phyloP scores from a whole-genome alignment of 2,797 vertebrate genomes.

The Hypotaenidia philippensis region DNA sequence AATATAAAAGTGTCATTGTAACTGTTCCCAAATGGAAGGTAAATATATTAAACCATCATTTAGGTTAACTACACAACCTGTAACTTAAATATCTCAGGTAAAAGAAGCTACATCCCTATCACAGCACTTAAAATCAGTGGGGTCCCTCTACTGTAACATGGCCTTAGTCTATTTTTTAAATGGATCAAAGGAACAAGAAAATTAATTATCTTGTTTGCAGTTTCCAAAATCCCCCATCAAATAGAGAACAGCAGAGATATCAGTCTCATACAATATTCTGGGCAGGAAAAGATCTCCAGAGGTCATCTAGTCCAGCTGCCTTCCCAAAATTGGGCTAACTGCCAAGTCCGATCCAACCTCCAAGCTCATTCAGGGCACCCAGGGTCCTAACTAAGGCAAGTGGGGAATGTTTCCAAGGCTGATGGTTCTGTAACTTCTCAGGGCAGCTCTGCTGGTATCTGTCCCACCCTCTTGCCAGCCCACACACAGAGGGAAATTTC shows the following conservation, averaged over 20 bases:
- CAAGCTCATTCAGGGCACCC: not conserved
- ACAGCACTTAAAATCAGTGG: not conserved
- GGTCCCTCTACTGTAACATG: not conserved
- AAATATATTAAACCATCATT: not conserved
- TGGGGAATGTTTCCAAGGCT: not conserved
- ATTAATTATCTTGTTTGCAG: not conserved
- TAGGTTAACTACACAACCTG: not conserved
- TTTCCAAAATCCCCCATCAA: not conserved
- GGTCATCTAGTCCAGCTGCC: not conserved
- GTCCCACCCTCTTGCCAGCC: rapidly evolving
- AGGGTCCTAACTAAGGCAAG: not conserved
- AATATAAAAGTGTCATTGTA: not conserved
- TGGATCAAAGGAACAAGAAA: not conserved
- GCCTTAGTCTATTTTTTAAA: not conserved
- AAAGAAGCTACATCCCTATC: not conserved
- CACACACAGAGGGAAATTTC: not conserved
- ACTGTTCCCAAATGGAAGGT: not conserved
- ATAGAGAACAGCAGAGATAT: not conserved
- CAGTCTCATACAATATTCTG: not conserved
- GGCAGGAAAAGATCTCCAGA: not conserved
- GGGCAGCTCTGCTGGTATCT: not conserved
- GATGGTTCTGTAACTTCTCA: not conserved
- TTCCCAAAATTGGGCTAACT: not conserved
- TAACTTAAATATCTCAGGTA: not conserved
- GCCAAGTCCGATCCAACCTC: not conserved